phyloP scores from a whole-genome alignment of 2,888 invertebrate species.

The Cremastinae sp. region DNA sequence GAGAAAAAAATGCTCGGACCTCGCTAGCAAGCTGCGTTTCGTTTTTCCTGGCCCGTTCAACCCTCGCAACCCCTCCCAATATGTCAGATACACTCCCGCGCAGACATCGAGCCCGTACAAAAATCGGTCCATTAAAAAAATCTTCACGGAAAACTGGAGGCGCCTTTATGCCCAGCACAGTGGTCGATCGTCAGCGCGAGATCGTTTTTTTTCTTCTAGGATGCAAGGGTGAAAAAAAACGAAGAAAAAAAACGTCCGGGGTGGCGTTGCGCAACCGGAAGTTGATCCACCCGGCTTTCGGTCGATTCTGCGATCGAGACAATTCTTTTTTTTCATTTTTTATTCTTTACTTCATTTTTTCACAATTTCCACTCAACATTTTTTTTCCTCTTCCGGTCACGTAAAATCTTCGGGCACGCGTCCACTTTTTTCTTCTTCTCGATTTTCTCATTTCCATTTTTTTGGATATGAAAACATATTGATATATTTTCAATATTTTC shows the following conservation, averaged over 20 bases:
- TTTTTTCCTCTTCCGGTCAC: conserved; percentile 51
- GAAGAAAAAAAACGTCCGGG: conserved; percentile 52
- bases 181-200: conserved; percentile 45
- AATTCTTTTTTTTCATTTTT: conserved; percentile 20
- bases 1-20: conserved; percentile 52
- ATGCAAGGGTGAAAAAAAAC: conserved; percentile 26
- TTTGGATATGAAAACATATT: conserved; percentile 7
- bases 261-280: conserved; percentile 60
- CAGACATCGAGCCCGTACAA: conserved; percentile 26
- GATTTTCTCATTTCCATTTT: conserved; percentile 11
- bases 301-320: conserved; percentile 39
- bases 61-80: conserved; percentile 37
- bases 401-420: conserved; percentile 33
- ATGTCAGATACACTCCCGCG: conserved; percentile 17
- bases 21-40: conserved; percentile 70
- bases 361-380: conserved; percentile 2
- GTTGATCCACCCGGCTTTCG: conserved; percentile 49
- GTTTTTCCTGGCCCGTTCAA: conserved; percentile 53
- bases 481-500: not conserved
- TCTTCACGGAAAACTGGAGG: conserved; percentile 57
- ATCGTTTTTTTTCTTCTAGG: conserved; percentile 50
- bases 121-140: conserved; percentile 58
- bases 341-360: conserved; percentile 23
- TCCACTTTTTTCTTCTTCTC: conserved; percentile 13
- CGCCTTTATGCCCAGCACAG: conserved; percentile 23